phyloP scores from a whole-genome alignment of 2,113 vertebrate genomes.

The Bothrops jararaca region DNA sequence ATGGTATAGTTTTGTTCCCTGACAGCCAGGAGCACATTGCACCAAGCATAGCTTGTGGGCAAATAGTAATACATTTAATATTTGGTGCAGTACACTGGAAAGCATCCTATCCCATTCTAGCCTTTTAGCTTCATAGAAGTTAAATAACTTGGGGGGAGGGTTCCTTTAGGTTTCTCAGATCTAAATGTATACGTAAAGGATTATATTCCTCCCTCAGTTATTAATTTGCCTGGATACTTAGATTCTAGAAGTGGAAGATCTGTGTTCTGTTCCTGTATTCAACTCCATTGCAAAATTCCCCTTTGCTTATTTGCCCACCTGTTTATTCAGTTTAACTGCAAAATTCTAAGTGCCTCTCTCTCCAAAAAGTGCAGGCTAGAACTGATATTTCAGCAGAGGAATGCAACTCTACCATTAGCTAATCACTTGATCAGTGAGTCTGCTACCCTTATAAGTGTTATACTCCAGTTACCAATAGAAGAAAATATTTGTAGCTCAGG shows the following conservation, averaged over 20 bases:
- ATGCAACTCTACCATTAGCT: background rate
- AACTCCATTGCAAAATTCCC: background rate
- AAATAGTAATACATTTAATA: background rate
- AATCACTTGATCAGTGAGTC: background rate
- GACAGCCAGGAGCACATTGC: background rate
- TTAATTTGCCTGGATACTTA: background rate
- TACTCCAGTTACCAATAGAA: background rate
- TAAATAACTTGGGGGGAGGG: background rate
- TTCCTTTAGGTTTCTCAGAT: background rate
- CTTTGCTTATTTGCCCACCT: background rate
- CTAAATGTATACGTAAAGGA: background rate
- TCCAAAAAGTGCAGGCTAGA: background rate
- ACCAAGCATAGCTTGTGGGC: background rate
- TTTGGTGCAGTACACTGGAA: background rate
- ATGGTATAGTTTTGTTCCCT: background rate
- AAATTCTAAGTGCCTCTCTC: background rate
- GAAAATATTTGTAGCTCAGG: background rate
- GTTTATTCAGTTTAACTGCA: background rate
- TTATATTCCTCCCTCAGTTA: background rate
- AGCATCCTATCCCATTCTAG: background rate
- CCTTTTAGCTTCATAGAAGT: background rate
- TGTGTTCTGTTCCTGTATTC: background rate
- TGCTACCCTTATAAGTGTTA: background rate
- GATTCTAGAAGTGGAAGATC: background rate
- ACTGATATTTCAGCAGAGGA: background rate